Percentiles rank a stretch among this genome's conserved stretches.
Evolutionary conservation across 2,797 vertebrate genomes (phyloP).

Genomic region (Propithecus perrieri): DNA sequence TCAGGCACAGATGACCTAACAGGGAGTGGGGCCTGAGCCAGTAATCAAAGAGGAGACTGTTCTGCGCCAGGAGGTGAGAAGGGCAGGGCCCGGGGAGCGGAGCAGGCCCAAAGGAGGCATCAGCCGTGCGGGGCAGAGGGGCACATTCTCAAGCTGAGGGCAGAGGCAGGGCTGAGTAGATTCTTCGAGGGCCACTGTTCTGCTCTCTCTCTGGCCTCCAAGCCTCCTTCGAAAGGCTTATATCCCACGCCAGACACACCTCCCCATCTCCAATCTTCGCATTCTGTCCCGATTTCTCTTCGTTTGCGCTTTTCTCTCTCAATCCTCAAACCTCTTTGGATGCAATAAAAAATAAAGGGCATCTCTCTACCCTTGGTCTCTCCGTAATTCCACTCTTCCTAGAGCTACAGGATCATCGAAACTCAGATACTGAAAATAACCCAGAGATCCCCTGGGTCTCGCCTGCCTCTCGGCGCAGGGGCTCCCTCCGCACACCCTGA

Average conservation of each 20-base stretch:
- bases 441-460: background rate
- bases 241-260: background rate
- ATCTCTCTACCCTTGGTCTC: background rate
- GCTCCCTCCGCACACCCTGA: background rate
- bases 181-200: background rate
- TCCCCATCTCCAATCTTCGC: background rate
- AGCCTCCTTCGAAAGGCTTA: background rate
- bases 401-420: background rate
- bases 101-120: background rate
- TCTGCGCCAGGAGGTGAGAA: conserved; percentile 34
- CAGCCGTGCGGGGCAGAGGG: background rate
- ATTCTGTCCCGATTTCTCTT: background rate
- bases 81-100: background rate
- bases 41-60: conserved; percentile 62
- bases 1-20: conserved; percentile 54
- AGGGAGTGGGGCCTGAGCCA: background rate
- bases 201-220: background rate
- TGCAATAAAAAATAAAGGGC: background rate
- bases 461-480: background rate
- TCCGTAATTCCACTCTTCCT: background rate
- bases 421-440: background rate
- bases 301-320: background rate
- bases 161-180: background rate
- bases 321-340: background rate
- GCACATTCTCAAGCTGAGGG: background rate